A percentile compares a stretch with the other conserved stretches of the same genome.
phyloP scores from a whole-genome alignment of 30 jellyfish, hydroid and myxozoan genomes.

The Aurelia aurita region DNA sequence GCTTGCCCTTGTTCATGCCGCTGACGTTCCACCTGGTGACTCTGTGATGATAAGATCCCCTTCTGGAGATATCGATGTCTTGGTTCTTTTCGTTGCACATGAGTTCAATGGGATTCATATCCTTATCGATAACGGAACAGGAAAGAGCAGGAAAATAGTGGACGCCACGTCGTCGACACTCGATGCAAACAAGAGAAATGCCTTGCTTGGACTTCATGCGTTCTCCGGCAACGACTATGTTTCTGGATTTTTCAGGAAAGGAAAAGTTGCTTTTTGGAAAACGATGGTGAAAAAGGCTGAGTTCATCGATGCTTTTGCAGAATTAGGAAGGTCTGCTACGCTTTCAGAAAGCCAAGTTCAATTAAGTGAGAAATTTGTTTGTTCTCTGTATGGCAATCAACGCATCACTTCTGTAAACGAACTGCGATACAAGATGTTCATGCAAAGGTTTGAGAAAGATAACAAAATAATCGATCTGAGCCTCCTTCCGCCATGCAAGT shows the following conservation, averaged over 20 bases:
- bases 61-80: conserved; percentile 43
- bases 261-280: conserved; percentile 50
- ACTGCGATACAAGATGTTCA: conserved; percentile 11
- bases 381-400: conserved; percentile 33
- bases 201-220: conserved; percentile 58
- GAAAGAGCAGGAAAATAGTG: conserved; percentile 26
- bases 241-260: conserved; percentile 35
- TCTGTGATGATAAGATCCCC: conserved; percentile 47
- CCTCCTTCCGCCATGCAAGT: conserved; percentile 55
- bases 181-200: conserved; percentile 22
- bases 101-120: conserved; percentile 1
- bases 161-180: conserved; percentile 51
- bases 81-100: background rate
- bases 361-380: conserved; percentile 41
- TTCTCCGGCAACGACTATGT: conserved; percentile 59
- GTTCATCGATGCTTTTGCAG: conserved; percentile 36
- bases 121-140: conserved; percentile 32
- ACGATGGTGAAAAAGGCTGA: conserved; percentile 14
- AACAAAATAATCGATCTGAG: conserved; percentile 45
- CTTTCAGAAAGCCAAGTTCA: background rate
- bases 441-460: conserved; percentile 41
- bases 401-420: conserved; percentile 36
- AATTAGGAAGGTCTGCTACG: conserved; percentile 8
- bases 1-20: conserved; percentile 41
- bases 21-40: conserved; percentile 36